Conservation (phyloP, 2,888 invertebrate genomes). For the Taphrorychus bicolor region DNA sequence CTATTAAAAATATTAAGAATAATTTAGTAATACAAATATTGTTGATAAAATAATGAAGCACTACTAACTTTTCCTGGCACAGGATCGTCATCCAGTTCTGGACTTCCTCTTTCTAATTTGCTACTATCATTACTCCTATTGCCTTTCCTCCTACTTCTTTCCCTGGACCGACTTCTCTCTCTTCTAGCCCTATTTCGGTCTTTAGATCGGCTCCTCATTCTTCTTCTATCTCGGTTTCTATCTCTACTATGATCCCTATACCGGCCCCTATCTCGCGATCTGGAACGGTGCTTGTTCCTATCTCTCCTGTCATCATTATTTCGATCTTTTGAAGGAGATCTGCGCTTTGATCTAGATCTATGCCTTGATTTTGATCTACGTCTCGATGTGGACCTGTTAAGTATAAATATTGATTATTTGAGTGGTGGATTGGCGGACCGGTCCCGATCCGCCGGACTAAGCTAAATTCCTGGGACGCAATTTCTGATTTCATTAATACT, state of each 20-base stretch:
- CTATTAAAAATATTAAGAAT: slow-evolving; percentile 60
- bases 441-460: too few relatives aligned
- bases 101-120: slow-evolving; percentile 53
- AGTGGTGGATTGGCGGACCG: too few relatives aligned
- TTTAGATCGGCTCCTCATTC: slow-evolving; percentile 32
- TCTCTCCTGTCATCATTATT: slow-evolving; percentile 41
- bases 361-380: slow-evolving; percentile 30
- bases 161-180: slow-evolving; percentile 35
- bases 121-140: slow-evolving; percentile 44
- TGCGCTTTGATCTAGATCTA: slow-evolving; percentile 37
- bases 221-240: slow-evolving; percentile 48
- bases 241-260: slow-evolving; percentile 48
- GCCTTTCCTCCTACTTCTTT: slow-evolving; percentile 30
- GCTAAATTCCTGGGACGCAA: too few relatives aligned
- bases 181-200: slow-evolving; percentile 41
- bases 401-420: too few relatives aligned
- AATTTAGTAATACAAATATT: slow-evolving; percentile 7
- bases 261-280: slow-evolving; percentile 49
- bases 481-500: too few relatives aligned
- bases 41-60: too few relatives aligned
- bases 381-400: background rate
- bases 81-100: slow-evolving; percentile 74
- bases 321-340: slow-evolving; percentile 40
- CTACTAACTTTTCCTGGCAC: slow-evolving; percentile 72
- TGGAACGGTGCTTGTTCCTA: slow-evolving; percentile 52